Conservation (phyloP, 2,888 invertebrate genomes). For the Tetropium fuscum region DNA sequence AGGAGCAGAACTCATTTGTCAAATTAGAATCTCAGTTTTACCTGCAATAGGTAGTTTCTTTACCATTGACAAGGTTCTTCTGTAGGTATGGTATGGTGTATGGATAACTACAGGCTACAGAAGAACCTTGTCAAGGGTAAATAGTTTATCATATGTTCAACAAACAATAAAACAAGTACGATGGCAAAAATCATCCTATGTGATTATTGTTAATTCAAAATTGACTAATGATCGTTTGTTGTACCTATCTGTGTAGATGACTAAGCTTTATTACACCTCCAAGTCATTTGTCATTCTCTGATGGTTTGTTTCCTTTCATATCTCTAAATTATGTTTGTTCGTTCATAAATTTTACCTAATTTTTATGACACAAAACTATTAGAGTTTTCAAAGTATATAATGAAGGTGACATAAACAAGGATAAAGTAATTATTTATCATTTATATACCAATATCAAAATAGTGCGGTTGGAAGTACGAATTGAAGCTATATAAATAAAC, state of each 20-base stretch:
- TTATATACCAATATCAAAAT: slow-evolving; percentile 2
- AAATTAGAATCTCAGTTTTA: too few relatives aligned
- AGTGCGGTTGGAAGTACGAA: neutral
- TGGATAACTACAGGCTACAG: too few relatives aligned
- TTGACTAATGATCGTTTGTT: too few relatives aligned
- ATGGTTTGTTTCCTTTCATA: neutral
- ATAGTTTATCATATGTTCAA: too few relatives aligned
- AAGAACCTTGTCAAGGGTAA: too few relatives aligned
- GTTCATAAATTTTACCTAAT: neutral
- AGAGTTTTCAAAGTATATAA: neutral
- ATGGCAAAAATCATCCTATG: too few relatives aligned
- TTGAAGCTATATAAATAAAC: neutral
- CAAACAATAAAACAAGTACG: too few relatives aligned
- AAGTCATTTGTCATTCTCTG: neutral
- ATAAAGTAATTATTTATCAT: neutral
- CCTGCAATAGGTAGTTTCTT: too few relatives aligned
- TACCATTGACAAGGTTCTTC: too few relatives aligned
- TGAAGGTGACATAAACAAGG: neutral
- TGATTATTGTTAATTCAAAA: too few relatives aligned
- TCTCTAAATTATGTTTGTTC: neutral
- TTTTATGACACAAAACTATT: neutral
- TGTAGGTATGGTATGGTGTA: too few relatives aligned
- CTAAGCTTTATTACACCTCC: neutral
- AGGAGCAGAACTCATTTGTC: too few relatives aligned
- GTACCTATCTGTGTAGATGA: neutral